Evolutionary conservation across 2,888 invertebrate genomes (phyloP).

Genomic region (Sinhomidia bicolor): DNA sequence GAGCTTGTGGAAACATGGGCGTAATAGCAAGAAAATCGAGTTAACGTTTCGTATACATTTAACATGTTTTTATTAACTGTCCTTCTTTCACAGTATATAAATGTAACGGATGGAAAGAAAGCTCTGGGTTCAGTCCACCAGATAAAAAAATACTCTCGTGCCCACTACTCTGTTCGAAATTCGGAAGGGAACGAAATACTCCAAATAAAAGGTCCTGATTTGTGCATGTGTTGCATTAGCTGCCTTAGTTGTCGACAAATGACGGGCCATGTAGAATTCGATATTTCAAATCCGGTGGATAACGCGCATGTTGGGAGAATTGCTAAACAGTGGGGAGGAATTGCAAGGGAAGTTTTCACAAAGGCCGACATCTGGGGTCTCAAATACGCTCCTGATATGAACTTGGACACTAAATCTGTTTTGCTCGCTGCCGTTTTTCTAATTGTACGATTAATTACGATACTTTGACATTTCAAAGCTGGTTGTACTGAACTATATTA

Average conservation of each 20-base stretch:
- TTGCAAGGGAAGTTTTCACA: slow-evolving; percentile 75
- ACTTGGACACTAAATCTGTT: slow-evolving; percentile 69
- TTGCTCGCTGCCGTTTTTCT: slow-evolving; percentile 74
- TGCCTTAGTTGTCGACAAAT: slow-evolving; percentile 63
- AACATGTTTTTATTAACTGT: not conserved
- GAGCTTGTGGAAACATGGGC: slow-evolving; percentile 70
- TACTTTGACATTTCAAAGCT: too few relatives aligned
- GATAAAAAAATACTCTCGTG: slow-evolving; percentile 66
- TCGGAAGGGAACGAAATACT: slow-evolving; percentile 67
- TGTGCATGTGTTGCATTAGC: slow-evolving; percentile 72
- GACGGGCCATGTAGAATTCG: slow-evolving; percentile 71
- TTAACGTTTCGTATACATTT: not conserved
- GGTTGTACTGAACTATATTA: not conserved
- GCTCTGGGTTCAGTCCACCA: slow-evolving; percentile 72
- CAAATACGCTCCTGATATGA: slow-evolving; percentile 74
- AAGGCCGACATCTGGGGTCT: slow-evolving; percentile 76
- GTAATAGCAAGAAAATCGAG: slow-evolving; percentile 41
- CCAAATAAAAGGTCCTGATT: slow-evolving; percentile 71
- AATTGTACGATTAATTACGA: too few relatives aligned
- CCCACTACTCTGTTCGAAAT: slow-evolving; percentile 71
- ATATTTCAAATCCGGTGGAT: slow-evolving; percentile 65
- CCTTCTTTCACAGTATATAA: too few relatives aligned
- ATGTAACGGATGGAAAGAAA: slow-evolving; percentile 70
- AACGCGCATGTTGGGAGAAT: slow-evolving; percentile 72
- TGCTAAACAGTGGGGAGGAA: slow-evolving; percentile 76